phyloP scores from a whole-genome alignment of 2,113 vertebrate genomes.

The Corythaixoides concolor region DNA sequence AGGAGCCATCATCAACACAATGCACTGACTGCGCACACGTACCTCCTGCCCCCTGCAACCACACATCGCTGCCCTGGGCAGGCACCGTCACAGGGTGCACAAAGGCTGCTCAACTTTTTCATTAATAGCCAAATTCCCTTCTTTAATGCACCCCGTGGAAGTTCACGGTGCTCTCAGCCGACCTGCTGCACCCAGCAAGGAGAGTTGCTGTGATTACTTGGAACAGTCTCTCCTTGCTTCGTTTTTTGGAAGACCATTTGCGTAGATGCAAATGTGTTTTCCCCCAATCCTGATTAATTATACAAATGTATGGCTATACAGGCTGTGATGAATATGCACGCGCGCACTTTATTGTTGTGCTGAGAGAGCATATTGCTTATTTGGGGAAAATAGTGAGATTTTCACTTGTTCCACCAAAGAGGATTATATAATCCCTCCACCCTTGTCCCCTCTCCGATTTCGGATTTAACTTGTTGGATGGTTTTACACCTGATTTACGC shows the following conservation, averaged over 20 bases:
- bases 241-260: background rate
- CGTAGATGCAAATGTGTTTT: background rate
- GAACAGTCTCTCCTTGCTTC: background rate
- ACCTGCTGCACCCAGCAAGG: background rate
- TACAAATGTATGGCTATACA: background rate
- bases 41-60: background rate
- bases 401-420: background rate
- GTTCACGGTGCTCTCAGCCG: fast-evolving
- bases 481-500: background rate
- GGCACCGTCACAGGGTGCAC: background rate
- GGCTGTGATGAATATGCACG: slow-evolving; percentile 17
- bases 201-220: background rate
- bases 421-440: background rate
- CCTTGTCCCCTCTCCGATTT: background rate
- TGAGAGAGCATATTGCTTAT: background rate
- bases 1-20: slow-evolving; percentile 66
- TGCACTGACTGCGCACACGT: background rate
- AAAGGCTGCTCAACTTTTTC: background rate
- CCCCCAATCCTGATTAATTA: background rate
- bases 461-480: background rate
- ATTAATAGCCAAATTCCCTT: background rate
- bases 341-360: background rate
- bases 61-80: background rate
- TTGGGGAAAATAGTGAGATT: background rate
- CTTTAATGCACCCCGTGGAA: background rate